A percentile compares a stretch with the other conserved stretches of the same genome.
phyloP scores from a whole-genome alignment of 1,140 invertebrate genomes.

The Lepidotrigona ventralis region DNA sequence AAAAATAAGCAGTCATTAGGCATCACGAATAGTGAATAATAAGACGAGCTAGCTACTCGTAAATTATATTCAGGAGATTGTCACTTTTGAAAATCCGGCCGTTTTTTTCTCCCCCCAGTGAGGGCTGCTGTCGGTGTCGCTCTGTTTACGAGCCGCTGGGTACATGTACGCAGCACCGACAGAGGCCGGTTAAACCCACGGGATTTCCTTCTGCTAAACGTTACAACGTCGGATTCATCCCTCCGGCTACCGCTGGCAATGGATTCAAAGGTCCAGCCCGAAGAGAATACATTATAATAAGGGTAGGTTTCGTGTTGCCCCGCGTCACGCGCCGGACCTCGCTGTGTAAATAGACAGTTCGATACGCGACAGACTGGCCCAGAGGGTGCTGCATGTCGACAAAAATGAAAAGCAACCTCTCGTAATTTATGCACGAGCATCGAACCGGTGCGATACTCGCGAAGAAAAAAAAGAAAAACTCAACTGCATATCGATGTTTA shows the following conservation, averaged over 20 bases:
- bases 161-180: constrained; percentile 31
- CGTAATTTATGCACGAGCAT: constrained; percentile 11
- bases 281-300: constrained; percentile 65
- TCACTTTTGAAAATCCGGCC: constrained; percentile 25
- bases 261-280: constrained; percentile 47
- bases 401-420: constrained; percentile 4
- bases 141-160: constrained; percentile 53
- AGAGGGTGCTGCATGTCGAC: constrained; percentile 21
- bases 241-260: background rate
- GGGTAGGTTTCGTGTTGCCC: constrained; percentile 41
- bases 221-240: constrained; percentile 56
- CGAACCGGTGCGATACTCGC: too few relatives aligned
- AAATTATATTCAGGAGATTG: constrained; percentile 32
- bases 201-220: constrained; percentile 63
- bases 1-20: background rate
- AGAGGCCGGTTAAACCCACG: constrained; percentile 53
- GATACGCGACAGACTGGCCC: background rate
- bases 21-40: background rate
- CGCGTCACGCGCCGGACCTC: constrained; percentile 31
- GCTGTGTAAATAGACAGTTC: constrained; percentile 38
- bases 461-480: background rate
- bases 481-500: background rate
- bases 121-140: constrained; percentile 48
- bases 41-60: constrained; percentile 5
- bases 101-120: constrained; percentile 9